Evolutionary conservation across 2,113 vertebrate species (phyloP).

Genomic region (Isurus oxyrinchus): DNA sequence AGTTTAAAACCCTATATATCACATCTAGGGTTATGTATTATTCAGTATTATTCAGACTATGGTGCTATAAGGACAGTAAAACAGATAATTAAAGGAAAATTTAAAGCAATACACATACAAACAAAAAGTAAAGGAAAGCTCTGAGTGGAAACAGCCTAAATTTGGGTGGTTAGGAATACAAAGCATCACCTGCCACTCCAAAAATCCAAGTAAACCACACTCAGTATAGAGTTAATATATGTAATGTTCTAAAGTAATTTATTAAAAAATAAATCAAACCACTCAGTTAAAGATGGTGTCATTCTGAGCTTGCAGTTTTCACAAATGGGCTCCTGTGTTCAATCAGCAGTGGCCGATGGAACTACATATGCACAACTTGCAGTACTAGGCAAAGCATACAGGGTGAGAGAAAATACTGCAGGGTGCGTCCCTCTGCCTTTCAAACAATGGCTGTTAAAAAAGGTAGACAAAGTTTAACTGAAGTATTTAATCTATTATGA

Average conservation of each 20-base stretch:
- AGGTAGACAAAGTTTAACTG: slow-evolving; percentile 20
- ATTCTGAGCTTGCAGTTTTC: not conserved
- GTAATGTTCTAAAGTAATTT: not conserved
- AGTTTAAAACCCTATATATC: not conserved
- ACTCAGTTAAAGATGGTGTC: slow-evolving; percentile 13
- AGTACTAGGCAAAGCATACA: not conserved
- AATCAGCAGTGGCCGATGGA: slow-evolving; percentile 1
- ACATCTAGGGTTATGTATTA: not conserved
- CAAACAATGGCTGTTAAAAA: slow-evolving; percentile 17
- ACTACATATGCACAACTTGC: not conserved
- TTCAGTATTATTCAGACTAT: not conserved
- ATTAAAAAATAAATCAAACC: slow-evolving; percentile 31
- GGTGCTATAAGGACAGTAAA: slow-evolving; percentile 7
- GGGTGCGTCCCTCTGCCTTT: not conserved
- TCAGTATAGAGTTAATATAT: not conserved
- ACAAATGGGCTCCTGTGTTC: not conserved
- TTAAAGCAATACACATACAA: not conserved
- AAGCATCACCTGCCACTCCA: not conserved
- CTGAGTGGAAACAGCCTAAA: not conserved
- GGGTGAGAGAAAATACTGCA: not conserved
- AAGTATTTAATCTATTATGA: slow-evolving; percentile 15
- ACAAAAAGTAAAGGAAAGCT: slow-evolving; percentile 6
- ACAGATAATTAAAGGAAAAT: slow-evolving; percentile 7
- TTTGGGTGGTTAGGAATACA: not conserved
- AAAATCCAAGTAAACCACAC: not conserved